A percentile compares a stretch with the other conserved stretches of the same genome.
phyloP scores from a whole-genome alignment of 2,888 invertebrate species.

The Rhingia rostrata region DNA sequence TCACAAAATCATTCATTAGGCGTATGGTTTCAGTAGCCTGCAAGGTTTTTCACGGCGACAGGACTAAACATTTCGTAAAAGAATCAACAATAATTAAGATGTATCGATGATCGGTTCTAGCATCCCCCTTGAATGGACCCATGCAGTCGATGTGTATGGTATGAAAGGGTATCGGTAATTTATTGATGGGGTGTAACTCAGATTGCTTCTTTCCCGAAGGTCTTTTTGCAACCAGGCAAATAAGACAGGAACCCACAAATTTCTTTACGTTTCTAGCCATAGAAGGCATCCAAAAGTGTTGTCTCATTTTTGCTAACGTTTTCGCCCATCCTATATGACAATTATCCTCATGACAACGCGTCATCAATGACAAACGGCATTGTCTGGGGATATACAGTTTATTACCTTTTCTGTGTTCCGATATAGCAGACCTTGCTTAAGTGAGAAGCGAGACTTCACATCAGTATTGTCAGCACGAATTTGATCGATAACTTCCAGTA shows the following conservation, averaged over 20 bases:
- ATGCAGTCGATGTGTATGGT: conserved; percentile 34
- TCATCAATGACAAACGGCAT: conserved; percentile 16
- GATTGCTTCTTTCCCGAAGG: conserved; percentile 36
- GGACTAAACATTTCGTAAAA: conserved; percentile 12
- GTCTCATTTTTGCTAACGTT: conserved; percentile 17
- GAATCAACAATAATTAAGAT: conserved; percentile 10
- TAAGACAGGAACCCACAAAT: conserved; percentile 34
- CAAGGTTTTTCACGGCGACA: conserved; percentile 2
- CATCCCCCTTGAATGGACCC: conserved; percentile 10
- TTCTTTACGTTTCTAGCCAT: conserved; percentile 38
- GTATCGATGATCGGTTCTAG: conserved; percentile 8
- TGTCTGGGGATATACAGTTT: conserved; percentile 1
- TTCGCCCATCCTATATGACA: conserved; percentile 37
- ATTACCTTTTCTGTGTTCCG: background rate
- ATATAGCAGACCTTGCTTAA: conserved; percentile 15
- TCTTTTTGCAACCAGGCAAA: conserved; percentile 41
- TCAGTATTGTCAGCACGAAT: background rate
- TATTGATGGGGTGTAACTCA: conserved; percentile 35
- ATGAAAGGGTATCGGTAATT: conserved; percentile 23
- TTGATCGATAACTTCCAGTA: conserved; percentile 15
- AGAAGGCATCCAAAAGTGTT: conserved; percentile 41
- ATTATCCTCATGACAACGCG: conserved; percentile 25
- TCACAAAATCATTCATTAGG: conserved; percentile 15
- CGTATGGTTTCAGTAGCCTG: conserved; percentile 10
- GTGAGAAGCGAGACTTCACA: background rate